phyloP scores from a whole-genome alignment of 1,140 invertebrate genomes.

The Ips nitidus region DNA sequence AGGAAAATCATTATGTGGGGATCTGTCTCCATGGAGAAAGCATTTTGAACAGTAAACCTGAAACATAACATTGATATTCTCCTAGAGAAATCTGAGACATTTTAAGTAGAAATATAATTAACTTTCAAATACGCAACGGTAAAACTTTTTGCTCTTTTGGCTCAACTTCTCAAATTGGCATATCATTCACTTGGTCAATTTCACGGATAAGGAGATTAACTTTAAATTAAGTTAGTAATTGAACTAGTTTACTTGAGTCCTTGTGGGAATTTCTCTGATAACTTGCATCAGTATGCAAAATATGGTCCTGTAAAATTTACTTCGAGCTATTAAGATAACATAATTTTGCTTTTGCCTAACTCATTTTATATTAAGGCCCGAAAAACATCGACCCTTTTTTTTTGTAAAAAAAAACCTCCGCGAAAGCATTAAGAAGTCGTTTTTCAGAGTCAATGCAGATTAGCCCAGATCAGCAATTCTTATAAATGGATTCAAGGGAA shows the following conservation, averaged over 20 bases:
- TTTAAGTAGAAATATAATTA: too few species aligned
- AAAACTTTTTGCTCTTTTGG: neutral
- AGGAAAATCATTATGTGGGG: neutral
- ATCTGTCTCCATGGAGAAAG: neutral
- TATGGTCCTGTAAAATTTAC: too few species aligned
- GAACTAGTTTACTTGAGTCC: too few species aligned
- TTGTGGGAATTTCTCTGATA: too few species aligned
- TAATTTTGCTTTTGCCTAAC: constrained; percentile 12
- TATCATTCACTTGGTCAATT: constrained; percentile 15
- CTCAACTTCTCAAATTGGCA: constrained; percentile 4
- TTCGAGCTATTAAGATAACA: too few species aligned
- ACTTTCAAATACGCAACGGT: neutral
- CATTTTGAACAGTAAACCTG: neutral
- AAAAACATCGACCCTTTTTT: neutral
- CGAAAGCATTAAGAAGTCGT: neutral
- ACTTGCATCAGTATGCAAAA: too few species aligned
- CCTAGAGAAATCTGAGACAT: too few species aligned
- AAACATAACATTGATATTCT: too few species aligned
- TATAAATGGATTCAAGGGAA: constrained; percentile 3
- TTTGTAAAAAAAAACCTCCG: neutral
- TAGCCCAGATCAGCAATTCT: constrained; percentile 5
- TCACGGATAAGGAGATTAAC: constrained; percentile 6
- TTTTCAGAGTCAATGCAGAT: neutral
- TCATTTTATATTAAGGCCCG: constrained; percentile 7
- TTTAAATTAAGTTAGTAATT: constrained; percentile 12